Conservation (phyloP, 2,888 invertebrate genomes). For the Netelia melanura region DNA sequence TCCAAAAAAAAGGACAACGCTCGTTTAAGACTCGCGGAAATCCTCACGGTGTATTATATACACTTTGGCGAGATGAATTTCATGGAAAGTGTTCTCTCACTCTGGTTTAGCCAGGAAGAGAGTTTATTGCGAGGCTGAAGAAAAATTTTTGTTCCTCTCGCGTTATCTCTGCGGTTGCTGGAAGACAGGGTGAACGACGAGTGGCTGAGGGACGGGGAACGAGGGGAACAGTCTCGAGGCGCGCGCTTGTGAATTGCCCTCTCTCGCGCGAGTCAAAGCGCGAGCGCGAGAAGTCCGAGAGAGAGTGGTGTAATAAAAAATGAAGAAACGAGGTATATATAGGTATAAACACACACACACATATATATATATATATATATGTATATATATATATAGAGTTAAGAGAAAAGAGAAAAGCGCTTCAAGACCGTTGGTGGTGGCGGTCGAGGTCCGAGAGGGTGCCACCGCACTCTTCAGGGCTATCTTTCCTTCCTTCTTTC, state of each 20-base stretch:
- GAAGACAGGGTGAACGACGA: neutral
- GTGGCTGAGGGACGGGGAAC: neutral
- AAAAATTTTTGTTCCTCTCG: neutral
- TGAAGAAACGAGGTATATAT: conserved; percentile 21
- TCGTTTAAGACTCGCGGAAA: conserved; percentile 30
- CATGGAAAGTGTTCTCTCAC: neutral
- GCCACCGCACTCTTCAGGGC: conserved; percentile 33
- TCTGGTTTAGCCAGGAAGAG: conserved; percentile 34
- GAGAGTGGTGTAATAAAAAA: conserved; percentile 61
- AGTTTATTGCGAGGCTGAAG: conserved; percentile 5
- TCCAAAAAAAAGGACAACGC: conserved; percentile 20
- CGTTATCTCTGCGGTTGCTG: neutral
- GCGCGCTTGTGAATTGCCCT: conserved; percentile 60
- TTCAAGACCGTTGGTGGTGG: neutral
- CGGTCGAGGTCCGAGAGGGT: conserved; percentile 35
- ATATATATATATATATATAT: conserved; percentile 2
- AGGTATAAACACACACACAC: neutral
- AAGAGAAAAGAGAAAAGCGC: conserved; percentile 20
- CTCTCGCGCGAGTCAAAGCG: conserved; percentile 53
- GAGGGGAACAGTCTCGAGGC: conserved; percentile 56
- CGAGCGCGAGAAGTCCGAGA: conserved; percentile 57
- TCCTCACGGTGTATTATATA: neutral
- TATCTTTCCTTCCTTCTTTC: neutral
- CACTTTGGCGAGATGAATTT: neutral
- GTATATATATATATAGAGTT: conserved; percentile 3